Evolutionary conservation across 2,797 vertebrate genomes (phyloP).

Genomic region (Parauchenoglanis ngamensis): DNA sequence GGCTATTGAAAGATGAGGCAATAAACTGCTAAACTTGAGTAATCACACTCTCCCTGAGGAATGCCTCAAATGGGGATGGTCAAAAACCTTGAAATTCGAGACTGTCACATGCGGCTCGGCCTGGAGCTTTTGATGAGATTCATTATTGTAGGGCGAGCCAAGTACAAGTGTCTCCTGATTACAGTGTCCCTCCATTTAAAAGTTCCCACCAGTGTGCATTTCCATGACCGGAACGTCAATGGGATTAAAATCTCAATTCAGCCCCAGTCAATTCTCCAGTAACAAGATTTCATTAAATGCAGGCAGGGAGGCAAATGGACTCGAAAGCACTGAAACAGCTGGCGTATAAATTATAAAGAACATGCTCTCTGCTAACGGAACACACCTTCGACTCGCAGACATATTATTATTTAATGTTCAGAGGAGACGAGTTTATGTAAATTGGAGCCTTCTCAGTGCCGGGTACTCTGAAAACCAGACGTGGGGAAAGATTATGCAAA

Average conservation of each 20-base stretch:
- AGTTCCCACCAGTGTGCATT: conserved; percentile 92
- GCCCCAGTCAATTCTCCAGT: conserved; percentile 96
- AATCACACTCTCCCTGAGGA: conserved; percentile 97
- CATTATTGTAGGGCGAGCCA: conserved; percentile 90
- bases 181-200: conserved; percentile 88
- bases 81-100: conserved; percentile 98
- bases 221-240: conserved; percentile 88
- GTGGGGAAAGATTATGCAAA: conserved; percentile 97
- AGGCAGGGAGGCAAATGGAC: conserved; percentile 93
- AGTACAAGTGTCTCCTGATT: conserved; percentile 98
- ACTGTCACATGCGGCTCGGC: conserved; percentile 79
- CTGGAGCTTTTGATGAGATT: conserved; percentile 96
- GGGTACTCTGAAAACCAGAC: conserved; percentile 93
- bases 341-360: conserved; percentile 99
- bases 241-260: conserved; percentile 99
- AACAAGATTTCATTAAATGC: conserved; percentile 99
- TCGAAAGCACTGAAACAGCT: conserved; percentile 97
- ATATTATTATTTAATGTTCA: conserved; percentile 95
- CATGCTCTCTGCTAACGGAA: conserved; percentile 97
- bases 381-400: conserved; percentile 96
- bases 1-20: conserved; percentile 99
- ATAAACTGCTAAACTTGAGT: conserved; percentile 99
- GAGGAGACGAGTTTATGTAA: conserved; percentile 97
- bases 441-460: conserved; percentile 92
- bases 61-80: conserved; percentile 95